Conservation (phyloP, 1,140 invertebrate genomes). For the Caligus rogercresseyi region DNA sequence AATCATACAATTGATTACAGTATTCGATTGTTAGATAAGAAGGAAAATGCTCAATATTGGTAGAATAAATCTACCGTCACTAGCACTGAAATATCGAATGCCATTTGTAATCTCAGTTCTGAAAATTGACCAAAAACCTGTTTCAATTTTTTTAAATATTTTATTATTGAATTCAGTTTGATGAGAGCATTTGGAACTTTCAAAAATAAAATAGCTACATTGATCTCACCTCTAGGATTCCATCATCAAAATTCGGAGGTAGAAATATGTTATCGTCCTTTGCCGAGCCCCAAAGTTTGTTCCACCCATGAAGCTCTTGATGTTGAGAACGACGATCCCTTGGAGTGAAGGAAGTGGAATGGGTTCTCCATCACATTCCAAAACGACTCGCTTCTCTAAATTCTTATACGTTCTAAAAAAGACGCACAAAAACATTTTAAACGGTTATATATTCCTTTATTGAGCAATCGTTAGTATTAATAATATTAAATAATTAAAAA, state of each 20-base stretch:
- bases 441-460: background rate
- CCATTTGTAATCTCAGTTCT: too few species aligned
- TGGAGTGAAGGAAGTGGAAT: slow-evolving; percentile 81
- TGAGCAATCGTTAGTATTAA: background rate
- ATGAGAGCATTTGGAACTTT: too few species aligned
- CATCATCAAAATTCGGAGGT: slow-evolving; percentile 75
- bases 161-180: too few species aligned
- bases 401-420: slow-evolving; percentile 67
- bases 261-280: slow-evolving; percentile 73
- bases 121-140: too few species aligned
- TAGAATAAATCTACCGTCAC: too few species aligned
- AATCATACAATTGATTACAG: too few species aligned
- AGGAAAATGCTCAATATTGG: too few species aligned
- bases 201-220: too few species aligned
- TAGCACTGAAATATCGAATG: too few species aligned
- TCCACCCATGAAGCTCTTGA: slow-evolving; percentile 83
- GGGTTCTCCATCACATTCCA: slow-evolving; percentile 78
- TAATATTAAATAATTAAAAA: too few species aligned
- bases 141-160: too few species aligned
- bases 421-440: slow-evolving; percentile 32
- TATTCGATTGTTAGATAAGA: too few species aligned
- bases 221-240: slow-evolving; percentile 58
- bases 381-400: slow-evolving; percentile 76
- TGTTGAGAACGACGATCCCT: slow-evolving; percentile 91
- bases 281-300: slow-evolving; percentile 95